Percentiles rank a stretch among this genome's conserved stretches.
Conservation (phyloP, 1,140 invertebrate genomes). For the Sitophilus oryzae region DNA sequence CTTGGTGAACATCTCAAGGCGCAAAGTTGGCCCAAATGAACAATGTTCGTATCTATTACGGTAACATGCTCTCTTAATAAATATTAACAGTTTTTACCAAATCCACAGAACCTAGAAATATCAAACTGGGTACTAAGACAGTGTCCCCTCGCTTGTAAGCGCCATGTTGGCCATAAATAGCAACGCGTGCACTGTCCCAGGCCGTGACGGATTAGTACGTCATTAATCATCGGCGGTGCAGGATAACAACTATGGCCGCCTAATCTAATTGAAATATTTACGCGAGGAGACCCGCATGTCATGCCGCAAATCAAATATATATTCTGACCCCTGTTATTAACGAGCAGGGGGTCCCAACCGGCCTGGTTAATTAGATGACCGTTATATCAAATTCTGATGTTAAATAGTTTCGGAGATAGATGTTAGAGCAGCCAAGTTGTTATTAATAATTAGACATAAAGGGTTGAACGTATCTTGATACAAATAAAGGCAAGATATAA, state of each 20-base stretch:
- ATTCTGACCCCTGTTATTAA: constrained; percentile 19
- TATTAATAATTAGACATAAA: too few species aligned
- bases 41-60: too few species aligned
- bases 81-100: too few species aligned
- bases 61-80: too few species aligned
- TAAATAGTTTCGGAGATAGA: too few species aligned
- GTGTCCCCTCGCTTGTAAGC: constrained; percentile 24
- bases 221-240: constrained; percentile 39
- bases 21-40: too few species aligned
- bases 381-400: too few species aligned
- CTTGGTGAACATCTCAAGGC: too few species aligned
- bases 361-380: constrained; percentile 18
- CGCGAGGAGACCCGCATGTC: constrained; percentile 18
- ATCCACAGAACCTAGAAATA: background rate
- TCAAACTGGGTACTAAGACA: background rate
- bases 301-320: constrained; percentile 29
- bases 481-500: too few species aligned
- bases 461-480: too few species aligned
- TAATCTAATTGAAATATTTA: constrained; percentile 41
- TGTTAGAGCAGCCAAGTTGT: too few species aligned
- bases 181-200: constrained; percentile 37
- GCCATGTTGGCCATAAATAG: constrained; percentile 39
- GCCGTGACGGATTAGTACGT: constrained; percentile 44
- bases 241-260: constrained; percentile 33
- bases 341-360: constrained; percentile 1